Conservation (phyloP, 2,113 vertebrate species). For the Cettia cetti region DNA sequence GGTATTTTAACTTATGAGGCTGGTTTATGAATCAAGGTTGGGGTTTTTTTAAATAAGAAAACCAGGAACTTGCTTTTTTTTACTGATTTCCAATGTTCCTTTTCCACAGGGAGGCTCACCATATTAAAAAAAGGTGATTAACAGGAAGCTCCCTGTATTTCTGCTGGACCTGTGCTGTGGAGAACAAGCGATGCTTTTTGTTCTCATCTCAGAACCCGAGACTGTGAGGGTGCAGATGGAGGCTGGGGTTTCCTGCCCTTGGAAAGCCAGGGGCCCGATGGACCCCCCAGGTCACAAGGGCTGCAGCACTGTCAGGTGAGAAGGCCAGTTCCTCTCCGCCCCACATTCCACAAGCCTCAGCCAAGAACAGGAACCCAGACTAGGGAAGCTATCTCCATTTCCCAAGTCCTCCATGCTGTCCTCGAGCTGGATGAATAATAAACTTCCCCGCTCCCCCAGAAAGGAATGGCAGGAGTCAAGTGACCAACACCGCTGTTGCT, state of each 20-base stretch:
- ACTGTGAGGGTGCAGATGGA: not conserved
- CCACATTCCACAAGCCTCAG: not conserved
- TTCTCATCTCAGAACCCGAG: not conserved
- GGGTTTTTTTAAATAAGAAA: not conserved
- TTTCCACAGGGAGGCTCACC: not conserved
- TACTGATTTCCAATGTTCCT: not conserved
- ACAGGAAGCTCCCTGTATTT: not conserved
- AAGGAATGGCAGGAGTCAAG: not conserved
- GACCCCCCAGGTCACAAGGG: fast-evolving
- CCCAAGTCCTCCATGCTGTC: not conserved
- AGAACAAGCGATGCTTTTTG: not conserved
- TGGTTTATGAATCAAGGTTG: not conserved
- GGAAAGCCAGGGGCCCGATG: not conserved
- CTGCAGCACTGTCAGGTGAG: not conserved
- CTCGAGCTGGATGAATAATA: not conserved
- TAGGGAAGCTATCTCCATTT: not conserved
- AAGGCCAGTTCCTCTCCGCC: not conserved
- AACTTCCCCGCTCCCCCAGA: not conserved
- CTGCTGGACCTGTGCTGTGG: not conserved
- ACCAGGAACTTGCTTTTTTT: not conserved
- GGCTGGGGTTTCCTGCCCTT: not conserved
- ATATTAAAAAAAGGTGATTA: not conserved
- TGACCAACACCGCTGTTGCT: not conserved
- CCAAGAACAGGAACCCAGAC: not conserved
- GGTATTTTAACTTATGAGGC: not conserved